Conservation (phyloP, 2,888 invertebrate genomes). For the Papilio gigon region DNA sequence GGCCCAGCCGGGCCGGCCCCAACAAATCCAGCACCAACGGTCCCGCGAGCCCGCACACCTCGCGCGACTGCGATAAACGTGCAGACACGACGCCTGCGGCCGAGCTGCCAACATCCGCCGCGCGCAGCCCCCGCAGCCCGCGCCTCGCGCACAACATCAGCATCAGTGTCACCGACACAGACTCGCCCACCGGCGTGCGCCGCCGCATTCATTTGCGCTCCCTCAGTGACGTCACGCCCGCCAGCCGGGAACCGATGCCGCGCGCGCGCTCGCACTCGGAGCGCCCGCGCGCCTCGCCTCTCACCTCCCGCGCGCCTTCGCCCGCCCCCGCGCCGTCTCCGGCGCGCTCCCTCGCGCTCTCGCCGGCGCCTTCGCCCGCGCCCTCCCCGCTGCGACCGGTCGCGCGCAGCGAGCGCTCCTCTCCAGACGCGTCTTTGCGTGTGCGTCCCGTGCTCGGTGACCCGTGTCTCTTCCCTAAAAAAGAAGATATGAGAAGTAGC, state of each 20-base stretch:
- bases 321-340: conserved; percentile 52
- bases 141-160: conserved; percentile 65
- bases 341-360: conserved; percentile 49
- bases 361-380: conserved; percentile 47
- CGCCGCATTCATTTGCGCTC: conserved; percentile 76
- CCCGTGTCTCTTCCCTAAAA: conserved; percentile 50
- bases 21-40: conserved; percentile 67
- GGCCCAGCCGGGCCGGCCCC: conserved; percentile 82
- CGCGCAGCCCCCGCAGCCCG: conserved; percentile 49
- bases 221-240: conserved; percentile 75
- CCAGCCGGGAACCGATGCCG: conserved; percentile 63
- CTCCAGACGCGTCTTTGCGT: conserved; percentile 63
- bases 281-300: conserved; percentile 63
- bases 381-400: conserved; percentile 43
- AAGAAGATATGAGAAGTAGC: too few relatives aligned
- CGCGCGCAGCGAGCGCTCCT: conserved; percentile 66
- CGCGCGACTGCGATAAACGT: conserved; percentile 54
- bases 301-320: conserved; percentile 53
- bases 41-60: conserved; percentile 58
- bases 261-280: conserved; percentile 75
- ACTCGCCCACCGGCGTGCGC: conserved; percentile 65
- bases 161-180: conserved; percentile 74
- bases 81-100: conserved; percentile 52
- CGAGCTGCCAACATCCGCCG: conserved; percentile 28
- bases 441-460: conserved; percentile 45